Evolutionary conservation across 2,113 vertebrate species (phyloP).

Genomic region (Scortum barcoo): DNA sequence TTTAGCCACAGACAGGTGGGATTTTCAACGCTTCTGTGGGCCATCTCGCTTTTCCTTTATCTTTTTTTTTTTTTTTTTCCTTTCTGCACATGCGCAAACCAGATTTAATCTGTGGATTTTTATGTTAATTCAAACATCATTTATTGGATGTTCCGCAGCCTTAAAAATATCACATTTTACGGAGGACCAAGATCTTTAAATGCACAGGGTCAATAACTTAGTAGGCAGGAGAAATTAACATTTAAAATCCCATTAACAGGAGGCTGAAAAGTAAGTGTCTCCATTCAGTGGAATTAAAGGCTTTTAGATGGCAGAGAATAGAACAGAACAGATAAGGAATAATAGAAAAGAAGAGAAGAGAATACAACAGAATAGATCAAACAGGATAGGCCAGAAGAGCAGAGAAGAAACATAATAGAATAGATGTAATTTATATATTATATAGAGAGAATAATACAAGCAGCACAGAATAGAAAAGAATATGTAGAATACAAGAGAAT

Average conservation of each 20-base stretch:
- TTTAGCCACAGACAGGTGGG: constrained; percentile 4
- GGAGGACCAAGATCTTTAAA: constrained; percentile 33
- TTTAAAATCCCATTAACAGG: constrained; percentile 50
- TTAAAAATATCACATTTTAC: constrained; percentile 38
- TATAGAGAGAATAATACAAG: no score
- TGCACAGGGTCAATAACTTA: constrained; percentile 38
- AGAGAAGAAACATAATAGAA: neutral
- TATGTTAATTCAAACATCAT: constrained; percentile 42
- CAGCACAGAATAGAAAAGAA: neutral
- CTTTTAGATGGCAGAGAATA: neutral
- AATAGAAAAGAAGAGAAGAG: neutral
- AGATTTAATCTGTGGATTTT: constrained; percentile 23
- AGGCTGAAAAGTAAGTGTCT: constrained; percentile 21
- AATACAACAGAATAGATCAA: neutral
- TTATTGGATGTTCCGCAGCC: constrained; percentile 20
- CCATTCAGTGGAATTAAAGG: constrained; percentile 37
- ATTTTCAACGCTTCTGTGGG: neutral
- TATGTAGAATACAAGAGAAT: neutral
- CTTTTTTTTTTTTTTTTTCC: constrained; percentile 1
- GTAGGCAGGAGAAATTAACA: constrained; percentile 53
- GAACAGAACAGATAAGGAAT: neutral
- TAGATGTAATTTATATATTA: no score
- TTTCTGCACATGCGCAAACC: constrained; percentile 21
- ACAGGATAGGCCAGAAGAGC: neutral
- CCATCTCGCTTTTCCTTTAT: constrained; percentile 2